Evolutionary conservation across 2,888 invertebrate species (phyloP), one percentile per base, ranked within the genome.

Genomic region (Euzophera pinguis): DNA sequence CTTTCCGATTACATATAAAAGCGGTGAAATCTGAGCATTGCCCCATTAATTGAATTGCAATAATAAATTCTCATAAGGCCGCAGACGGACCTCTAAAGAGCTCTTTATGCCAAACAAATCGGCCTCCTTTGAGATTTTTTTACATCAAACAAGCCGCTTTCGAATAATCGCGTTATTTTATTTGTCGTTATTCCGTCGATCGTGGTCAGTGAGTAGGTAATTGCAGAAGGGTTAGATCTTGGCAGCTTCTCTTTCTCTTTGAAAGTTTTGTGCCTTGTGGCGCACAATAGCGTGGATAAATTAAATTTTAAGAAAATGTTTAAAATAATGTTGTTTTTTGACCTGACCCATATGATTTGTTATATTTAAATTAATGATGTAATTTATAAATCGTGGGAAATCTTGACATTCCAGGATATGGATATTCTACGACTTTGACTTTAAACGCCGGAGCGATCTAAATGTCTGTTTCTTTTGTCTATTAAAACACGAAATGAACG

Each of bases 61-160:
- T 89, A 89, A 84, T 86, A 85, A 81, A 84, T 81, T 84, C 84
- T 69, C 81, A 79, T 79, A 71, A 79, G 76, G 65, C 73, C 76
- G 75, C 74, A 73, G 71, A 69, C 59, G 65, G 68, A 63, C 70
- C 76, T 73, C 74, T 81, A 86, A 85, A 83, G 81, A 81, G 79
- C 73, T 78, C 86, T 90, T 90, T 88, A 86, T 87, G 79, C 82
- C 81, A 85, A 87, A 90, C 87, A 90, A 90, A 86, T 89, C 90
- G 90, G 90, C 75, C 72, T 78, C 80, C 82, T 89, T 90, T 88
- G 86, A 81, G 72, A 14, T 45, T 45, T 32, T 45, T 45, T 32
- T 32, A 59, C 55, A 60, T 78, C 86, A 88, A 87, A 86, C 68
- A 77, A 55, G 72, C 89, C 88, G 87, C 73, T 59, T 58, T 55